These are phyloP conservation scores for Parazoanthus atlanticus DNA, from an alignment of 92 coral and sea anemone genomes.

Conservation along the genomic window DNA sequence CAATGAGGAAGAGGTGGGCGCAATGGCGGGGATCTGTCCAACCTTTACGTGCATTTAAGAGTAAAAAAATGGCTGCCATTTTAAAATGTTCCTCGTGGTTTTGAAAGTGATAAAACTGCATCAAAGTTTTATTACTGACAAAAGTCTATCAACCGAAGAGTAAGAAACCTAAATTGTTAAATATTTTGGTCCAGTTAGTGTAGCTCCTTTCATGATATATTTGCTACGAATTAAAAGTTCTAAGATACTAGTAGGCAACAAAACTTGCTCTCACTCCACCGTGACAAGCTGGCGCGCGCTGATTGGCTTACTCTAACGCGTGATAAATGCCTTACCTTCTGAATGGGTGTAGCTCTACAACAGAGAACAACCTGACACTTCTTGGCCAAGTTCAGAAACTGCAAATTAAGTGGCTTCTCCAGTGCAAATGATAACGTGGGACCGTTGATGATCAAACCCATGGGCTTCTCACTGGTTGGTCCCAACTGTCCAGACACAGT, in stretches of 20 bases:
- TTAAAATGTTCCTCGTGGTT: no score
- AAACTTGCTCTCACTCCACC: background rate
- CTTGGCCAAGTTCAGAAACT: slow-evolving; percentile 84
- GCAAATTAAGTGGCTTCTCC: slow-evolving; percentile 78
- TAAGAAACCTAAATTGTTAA: no score
- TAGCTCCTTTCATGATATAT: no score
- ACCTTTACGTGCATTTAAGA: no score
- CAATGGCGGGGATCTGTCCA: no score
- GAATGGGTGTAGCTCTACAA: slow-evolving; percentile 98
- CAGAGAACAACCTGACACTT: slow-evolving; percentile 95
- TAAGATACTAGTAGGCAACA: background rate
- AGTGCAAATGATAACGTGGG: slow-evolving; percentile 86
- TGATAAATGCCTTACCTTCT: slow-evolving; percentile 71
- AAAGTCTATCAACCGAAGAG: no score
- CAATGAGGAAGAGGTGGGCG: no score
- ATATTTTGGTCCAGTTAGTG: no score
- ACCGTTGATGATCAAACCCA: slow-evolving; percentile 91
- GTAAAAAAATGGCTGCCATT: no score
- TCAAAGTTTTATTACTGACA: no score
- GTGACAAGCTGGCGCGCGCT: background rate
- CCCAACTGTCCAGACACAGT: slow-evolving; percentile 56
- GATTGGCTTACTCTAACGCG: background rate
- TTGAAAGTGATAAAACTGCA: no score
- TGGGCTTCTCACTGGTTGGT: slow-evolving; percentile 36
- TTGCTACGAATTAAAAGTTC: no score